Percentiles rank a stretch among this genome's conserved stretches.
Conservation (phyloP, 2,797 vertebrate genomes). For the Streptopelia turtur region DNA sequence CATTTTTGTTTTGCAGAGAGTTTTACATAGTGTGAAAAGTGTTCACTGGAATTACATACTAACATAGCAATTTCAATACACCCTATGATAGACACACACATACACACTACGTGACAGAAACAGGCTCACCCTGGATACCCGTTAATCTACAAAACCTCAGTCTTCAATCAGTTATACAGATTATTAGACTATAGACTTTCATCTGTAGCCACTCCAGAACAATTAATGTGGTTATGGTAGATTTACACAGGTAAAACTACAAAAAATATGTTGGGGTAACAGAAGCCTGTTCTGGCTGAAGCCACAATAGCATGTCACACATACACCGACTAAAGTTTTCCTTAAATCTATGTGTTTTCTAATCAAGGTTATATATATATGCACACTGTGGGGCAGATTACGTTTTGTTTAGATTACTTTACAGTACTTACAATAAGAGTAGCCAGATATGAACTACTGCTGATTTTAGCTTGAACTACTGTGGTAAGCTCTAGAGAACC, state of each 20-base stretch:
- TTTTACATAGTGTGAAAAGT: background rate
- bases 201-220: background rate
- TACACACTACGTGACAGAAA: background rate
- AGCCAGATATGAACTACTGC: background rate
- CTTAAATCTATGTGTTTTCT: background rate
- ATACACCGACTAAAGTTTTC: accelerated
- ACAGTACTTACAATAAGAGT: background rate
- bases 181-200: background rate
- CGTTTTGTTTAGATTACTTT: background rate
- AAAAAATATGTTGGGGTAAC: background rate
- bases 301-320: background rate
- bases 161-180: background rate
- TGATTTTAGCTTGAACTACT: background rate
- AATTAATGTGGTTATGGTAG: background rate
- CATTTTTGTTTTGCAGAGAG: background rate
- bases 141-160: background rate
- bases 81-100: background rate
- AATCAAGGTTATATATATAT: background rate
- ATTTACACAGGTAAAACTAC: background rate
- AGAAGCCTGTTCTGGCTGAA: background rate
- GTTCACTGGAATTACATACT: background rate
- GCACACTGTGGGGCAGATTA: background rate
- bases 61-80: background rate
- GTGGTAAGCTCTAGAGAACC: background rate
- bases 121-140: background rate